Evolutionary conservation across 2,888 invertebrate species (phyloP), one percentile per base, ranked within the genome.

Genomic region (Apodemia hepburni): DNA sequence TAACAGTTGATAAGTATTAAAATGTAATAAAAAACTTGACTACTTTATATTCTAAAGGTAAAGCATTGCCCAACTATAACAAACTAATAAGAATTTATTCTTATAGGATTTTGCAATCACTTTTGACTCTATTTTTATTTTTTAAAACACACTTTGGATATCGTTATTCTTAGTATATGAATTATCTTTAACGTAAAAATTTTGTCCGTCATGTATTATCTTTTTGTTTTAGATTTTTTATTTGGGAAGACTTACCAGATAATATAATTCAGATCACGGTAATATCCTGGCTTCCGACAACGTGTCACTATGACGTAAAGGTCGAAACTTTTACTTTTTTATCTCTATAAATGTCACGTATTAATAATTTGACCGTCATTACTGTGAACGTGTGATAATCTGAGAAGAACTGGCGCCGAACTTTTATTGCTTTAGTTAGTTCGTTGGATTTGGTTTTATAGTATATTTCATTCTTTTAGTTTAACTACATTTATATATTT

Each of bases 351-450:
- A 65, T 72, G 76, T 87, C 90, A 91, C 90, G 90, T 91, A 82
- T 75, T 67, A 71, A 80, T 81, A 83, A 88, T 90, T 88, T 84
- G 77, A 79, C 75, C 77, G 79, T 87, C 87, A 90, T 89, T 91
- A 89, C 72, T 66, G 66, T 49, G 79, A 74, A 89, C 87, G 89
- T 89, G 89, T 81, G 76, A 84, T 84, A 85, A 84, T 86, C 83
- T 78, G 80, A 82, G 79, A 72, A 71, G 75, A 80, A 76, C 72
- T 85, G 90, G 90, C 90, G 90, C 91, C 90, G 83, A 75, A 79
- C 77, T 82, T 83, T 85, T 85, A 85, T 86, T 85, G 82, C 72
- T 74, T 72, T 74, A 70, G 73, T 42, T 69, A 73, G 76, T 75
- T 78, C 77, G 45, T 58, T 58, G 45, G 33, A 58, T 58, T 47